These are phyloP conservation scores for Crenichthys baileyi DNA, from an alignment of 2,797 vertebrate species.

Conservation along the genomic window DNA sequence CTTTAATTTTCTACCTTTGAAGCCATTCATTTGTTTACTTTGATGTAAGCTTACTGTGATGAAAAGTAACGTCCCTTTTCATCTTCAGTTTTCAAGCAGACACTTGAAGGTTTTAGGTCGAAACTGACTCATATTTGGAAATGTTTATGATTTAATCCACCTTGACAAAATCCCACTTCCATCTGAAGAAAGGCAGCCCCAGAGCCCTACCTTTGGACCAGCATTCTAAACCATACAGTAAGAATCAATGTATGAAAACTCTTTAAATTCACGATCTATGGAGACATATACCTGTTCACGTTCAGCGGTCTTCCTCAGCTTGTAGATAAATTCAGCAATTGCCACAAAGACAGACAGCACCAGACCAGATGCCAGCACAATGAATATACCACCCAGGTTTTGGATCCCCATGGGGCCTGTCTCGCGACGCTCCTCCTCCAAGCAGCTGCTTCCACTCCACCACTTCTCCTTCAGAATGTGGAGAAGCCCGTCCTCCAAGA, in stretches of 20 bases:
- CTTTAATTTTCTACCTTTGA: too few relatives aligned
- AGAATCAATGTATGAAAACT: background rate
- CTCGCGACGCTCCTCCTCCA: slow-evolving; percentile 92
- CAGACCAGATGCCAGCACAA: slow-evolving; percentile 93
- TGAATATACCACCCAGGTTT: slow-evolving; percentile 98
- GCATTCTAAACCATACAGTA: background rate
- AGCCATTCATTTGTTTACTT: too few relatives aligned
- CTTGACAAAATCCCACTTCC: background rate
- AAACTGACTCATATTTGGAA: background rate
- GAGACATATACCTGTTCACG: slow-evolving; percentile 89
- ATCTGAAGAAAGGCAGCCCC: background rate
- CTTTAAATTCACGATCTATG: slow-evolving; percentile 30
- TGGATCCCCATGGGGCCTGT: slow-evolving; percentile 96
- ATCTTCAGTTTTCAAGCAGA: too few relatives aligned
- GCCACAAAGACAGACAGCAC: slow-evolving; percentile 96
- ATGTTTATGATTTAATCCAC: background rate
- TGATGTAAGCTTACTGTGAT: too few relatives aligned
- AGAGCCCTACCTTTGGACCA: slow-evolving; percentile 2
- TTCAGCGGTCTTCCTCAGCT: slow-evolving; percentile 93
- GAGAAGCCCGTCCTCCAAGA: slow-evolving; percentile 95
- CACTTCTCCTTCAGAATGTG: slow-evolving; percentile 98
- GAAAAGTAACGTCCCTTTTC: too few relatives aligned
- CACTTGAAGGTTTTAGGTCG: background rate
- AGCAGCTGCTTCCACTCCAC: slow-evolving; percentile 94
- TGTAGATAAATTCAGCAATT: slow-evolving; percentile 97